A percentile compares a stretch with the other conserved stretches of the same genome.
These are phyloP conservation scores for Drosophila oshimai DNA, from an alignment of 1,140 invertebrate species.

Conservation along the genomic window DNA sequence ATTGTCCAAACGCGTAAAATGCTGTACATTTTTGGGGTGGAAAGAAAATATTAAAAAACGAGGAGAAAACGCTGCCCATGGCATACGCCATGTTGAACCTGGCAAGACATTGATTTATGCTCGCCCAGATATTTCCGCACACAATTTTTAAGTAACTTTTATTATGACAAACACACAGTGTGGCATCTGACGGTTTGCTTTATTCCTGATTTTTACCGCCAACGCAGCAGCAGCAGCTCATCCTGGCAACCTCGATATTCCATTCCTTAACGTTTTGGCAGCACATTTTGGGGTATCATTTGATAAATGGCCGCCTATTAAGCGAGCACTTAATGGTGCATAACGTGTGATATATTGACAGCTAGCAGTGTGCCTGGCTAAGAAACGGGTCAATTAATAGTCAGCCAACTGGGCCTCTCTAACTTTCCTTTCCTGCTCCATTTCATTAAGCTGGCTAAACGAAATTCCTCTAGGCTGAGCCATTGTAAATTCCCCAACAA, in stretches of 20 bases:
- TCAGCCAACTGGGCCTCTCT: neutral
- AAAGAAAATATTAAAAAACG: neutral
- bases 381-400: constrained; percentile 44
- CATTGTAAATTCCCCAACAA: constrained; percentile 13
- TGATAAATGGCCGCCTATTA: constrained; percentile 53
- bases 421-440: neutral
- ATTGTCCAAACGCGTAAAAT: constrained; percentile 7
- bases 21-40: neutral
- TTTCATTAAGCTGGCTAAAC: neutral
- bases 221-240: constrained; percentile 28
- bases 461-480: neutral
- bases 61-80: neutral
- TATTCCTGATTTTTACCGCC: constrained; percentile 22
- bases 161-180: constrained; percentile 56
- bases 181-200: constrained; percentile 7
- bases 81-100: constrained; percentile 39
- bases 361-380: constrained; percentile 23
- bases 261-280: constrained; percentile 42
- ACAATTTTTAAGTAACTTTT: constrained; percentile 59
- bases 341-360: constrained; percentile 55
- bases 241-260: neutral
- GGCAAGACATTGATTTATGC: constrained; percentile 50
- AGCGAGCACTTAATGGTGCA: constrained; percentile 53
- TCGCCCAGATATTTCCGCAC: constrained; percentile 38
- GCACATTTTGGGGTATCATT: constrained; percentile 1